These are phyloP conservation scores for Bolinopsis microptera DNA, from an alignment of 37 sponge, comb jelly and placozoan species.

Conservation along the genomic window DNA sequence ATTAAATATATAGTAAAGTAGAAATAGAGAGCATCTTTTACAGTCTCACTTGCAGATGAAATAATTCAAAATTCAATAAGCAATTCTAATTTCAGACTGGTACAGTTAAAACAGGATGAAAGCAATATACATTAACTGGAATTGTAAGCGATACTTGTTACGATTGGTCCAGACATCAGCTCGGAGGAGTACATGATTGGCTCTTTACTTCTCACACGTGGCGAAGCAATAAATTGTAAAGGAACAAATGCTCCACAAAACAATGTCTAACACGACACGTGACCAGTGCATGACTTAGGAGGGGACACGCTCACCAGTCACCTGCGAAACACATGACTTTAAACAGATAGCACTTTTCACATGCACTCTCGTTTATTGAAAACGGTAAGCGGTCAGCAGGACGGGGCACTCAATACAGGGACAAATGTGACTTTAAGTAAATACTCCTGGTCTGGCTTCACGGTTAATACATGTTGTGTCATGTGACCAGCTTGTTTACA, in stretches of 20 bases:
- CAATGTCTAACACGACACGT: neutral
- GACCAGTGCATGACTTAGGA: neutral
- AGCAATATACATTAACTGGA: slow-evolving; percentile 25
- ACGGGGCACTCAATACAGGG: neutral
- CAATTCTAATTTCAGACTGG: slow-evolving; percentile 8
- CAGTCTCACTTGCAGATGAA: neutral
- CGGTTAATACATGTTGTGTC: neutral
- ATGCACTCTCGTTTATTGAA: neutral
- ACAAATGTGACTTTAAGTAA: neutral
- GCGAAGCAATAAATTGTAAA: neutral
- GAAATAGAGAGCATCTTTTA: neutral
- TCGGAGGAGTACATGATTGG: neutral
- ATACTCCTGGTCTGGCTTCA: neutral
- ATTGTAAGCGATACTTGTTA: neutral
- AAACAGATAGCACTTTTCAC: neutral
- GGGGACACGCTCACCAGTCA: neutral
- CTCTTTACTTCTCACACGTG: neutral
- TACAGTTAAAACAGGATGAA: neutral
- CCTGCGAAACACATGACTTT: neutral
- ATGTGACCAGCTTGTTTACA: neutral
- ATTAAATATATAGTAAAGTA: neutral
- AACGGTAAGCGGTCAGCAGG: neutral
- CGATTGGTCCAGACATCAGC: neutral
- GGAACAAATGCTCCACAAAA: neutral
- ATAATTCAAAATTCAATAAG: neutral